These are phyloP conservation scores for Sylvicapra grimmia DNA, from an alignment of 2,113 vertebrate species.

Conservation along the genomic window DNA sequence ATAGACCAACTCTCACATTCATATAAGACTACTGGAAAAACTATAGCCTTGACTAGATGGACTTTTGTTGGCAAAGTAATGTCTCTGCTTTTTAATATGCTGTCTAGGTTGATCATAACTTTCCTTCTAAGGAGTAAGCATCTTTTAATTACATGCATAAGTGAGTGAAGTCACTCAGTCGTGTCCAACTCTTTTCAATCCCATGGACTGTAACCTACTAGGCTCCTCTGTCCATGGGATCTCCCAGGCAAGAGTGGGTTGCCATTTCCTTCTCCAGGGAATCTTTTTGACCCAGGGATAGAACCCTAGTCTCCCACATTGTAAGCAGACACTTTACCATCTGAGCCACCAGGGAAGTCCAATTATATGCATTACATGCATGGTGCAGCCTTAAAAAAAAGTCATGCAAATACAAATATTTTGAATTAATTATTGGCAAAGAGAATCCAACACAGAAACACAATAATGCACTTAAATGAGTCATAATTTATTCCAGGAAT, in stretches of 20 bases:
- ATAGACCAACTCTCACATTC: neutral
- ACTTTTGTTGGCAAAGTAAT: neutral
- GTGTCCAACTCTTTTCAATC: rapidly evolving
- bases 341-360: neutral
- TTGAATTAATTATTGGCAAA: neutral
- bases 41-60: neutral
- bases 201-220: neutral
- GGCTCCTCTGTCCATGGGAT: neutral
- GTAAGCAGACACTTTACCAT: neutral
- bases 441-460: neutral
- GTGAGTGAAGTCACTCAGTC: neutral
- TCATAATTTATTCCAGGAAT: neutral
- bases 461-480: neutral
- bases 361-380: neutral
- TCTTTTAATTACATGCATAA: neutral
- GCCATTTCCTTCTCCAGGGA: neutral
- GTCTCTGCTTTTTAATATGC: neutral
- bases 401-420: neutral
- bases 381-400: neutral
- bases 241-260: neutral
- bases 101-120: neutral
- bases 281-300: rapidly evolving
- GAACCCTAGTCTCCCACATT: rapidly evolving
- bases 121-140: neutral
- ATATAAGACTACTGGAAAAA: too few species aligned